A percentile compares a stretch with the other conserved stretches of the same genome.
Conservation (phyloP, 2,113 vertebrate genomes). For the Plotosus lineatus region DNA sequence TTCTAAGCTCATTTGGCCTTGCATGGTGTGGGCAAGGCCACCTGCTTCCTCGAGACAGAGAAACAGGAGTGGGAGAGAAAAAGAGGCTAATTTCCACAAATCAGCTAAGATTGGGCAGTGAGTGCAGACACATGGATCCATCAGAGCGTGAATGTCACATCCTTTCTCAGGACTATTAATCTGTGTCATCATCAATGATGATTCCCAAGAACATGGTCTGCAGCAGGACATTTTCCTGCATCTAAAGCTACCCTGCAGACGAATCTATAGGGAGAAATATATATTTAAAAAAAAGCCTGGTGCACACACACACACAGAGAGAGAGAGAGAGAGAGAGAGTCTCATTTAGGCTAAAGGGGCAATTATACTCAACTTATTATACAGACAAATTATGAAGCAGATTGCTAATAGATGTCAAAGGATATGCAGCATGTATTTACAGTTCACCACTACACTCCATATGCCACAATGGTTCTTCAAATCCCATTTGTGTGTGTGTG, state of each 20-base stretch:
- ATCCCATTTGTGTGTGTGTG: constrained; percentile 15
- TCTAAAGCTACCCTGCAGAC: constrained; percentile 5
- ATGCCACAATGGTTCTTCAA: neutral
- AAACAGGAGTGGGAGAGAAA: constrained; percentile 7
- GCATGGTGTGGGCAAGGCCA: constrained; percentile 28
- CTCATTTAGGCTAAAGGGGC: neutral
- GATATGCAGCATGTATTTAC: constrained; percentile 10
- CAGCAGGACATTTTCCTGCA: constrained; percentile 5
- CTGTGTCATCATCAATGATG: constrained; percentile 36
- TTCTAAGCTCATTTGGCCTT: constrained; percentile 51
- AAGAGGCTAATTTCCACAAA: constrained; percentile 42
- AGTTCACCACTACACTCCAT: neutral
- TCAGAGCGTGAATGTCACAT: constrained; percentile 43
- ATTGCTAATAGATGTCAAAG: constrained; percentile 13
- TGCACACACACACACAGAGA: neutral
- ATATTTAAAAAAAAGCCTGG: no score
- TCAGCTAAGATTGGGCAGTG: constrained; percentile 38
- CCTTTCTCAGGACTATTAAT: constrained; percentile 43
- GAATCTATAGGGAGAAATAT: no score
- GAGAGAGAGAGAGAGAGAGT: neutral
- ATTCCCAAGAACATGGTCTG: constrained; percentile 46
- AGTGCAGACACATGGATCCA: constrained; percentile 34
- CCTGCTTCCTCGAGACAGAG: constrained; percentile 8
- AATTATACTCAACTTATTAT: constrained; percentile 2
- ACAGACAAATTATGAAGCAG: neutral